Evolutionary conservation across 2,888 invertebrate genomes (phyloP).

Genomic region (Phlogophora meticulosa): DNA sequence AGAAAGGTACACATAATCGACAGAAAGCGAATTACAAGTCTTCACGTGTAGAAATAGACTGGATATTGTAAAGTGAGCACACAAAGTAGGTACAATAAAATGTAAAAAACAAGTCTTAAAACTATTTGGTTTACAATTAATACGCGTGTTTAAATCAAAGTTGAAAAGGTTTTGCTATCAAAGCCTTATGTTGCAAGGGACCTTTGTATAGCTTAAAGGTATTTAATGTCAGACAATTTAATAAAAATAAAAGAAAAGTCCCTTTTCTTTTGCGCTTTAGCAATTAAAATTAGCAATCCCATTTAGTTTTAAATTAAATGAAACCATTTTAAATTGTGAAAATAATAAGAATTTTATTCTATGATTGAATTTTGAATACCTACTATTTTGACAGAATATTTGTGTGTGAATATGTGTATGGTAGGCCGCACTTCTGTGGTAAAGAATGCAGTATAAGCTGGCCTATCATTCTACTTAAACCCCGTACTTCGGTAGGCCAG

Average conservation of each 20-base stretch:
- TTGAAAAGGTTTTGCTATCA: slow-evolving; percentile 19
- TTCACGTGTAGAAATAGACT: too few relatives aligned
- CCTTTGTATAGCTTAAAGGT: slow-evolving; percentile 2
- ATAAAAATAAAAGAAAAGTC: slow-evolving; percentile 7
- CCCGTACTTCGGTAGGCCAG: neutral
- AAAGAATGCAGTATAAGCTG: too few relatives aligned
- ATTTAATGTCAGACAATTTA: neutral
- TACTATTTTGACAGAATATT: neutral
- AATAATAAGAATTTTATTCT: neutral
- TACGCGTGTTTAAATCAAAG: neutral
- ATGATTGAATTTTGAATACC: neutral
- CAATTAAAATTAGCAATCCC: slow-evolving; percentile 7
- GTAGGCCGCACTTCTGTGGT: too few relatives aligned
- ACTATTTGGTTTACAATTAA: too few relatives aligned
- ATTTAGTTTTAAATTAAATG: slow-evolving; percentile 10
- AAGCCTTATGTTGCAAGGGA: slow-evolving; percentile 6
- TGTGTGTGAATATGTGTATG: too few relatives aligned
- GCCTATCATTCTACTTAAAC: neutral
- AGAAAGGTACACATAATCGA: too few relatives aligned
- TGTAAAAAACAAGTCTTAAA: too few relatives aligned
- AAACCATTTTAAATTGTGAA: neutral
- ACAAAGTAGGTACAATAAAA: too few relatives aligned
- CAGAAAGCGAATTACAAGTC: too few relatives aligned
- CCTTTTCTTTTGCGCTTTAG: slow-evolving; percentile 6
- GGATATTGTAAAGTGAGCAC: too few relatives aligned